Conservation (phyloP, 2,113 vertebrate species). For the Equus quagga region DNA sequence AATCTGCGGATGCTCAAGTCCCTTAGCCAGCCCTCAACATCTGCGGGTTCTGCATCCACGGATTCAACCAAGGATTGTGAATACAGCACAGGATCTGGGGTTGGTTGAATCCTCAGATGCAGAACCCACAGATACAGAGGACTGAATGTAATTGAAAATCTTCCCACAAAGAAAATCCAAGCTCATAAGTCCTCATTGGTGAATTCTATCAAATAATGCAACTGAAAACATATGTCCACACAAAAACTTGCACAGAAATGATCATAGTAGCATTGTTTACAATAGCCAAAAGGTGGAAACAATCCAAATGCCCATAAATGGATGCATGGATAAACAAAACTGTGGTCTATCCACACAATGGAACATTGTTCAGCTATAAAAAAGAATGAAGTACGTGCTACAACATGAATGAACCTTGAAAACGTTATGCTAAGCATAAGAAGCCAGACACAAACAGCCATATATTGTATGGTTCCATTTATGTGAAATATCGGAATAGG, state of each 20-base stretch:
- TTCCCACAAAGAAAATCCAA: slow-evolving; percentile 11
- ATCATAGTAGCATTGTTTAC: background rate
- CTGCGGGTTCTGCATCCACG: too few species aligned
- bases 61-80: too few species aligned
- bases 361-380: background rate
- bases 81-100: too few species aligned
- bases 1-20: too few species aligned
- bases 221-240: background rate
- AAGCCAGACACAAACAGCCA: background rate
- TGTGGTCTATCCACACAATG: background rate
- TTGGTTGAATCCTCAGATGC: too few species aligned
- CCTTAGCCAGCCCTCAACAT: too few species aligned
- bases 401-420: background rate
- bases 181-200: background rate
- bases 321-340: background rate
- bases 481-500: background rate
- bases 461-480: background rate
- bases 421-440: background rate
- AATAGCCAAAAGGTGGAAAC: background rate
- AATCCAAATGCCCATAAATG: background rate
- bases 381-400: background rate
- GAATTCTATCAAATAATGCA: background rate
- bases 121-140: too few species aligned
- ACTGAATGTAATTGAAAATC: background rate
- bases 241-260: background rate